Evolutionary conservation across 2,797 vertebrate genomes (phyloP), one percentile per base, ranked within the genome.

Genomic region (Lithobates pipiens): DNA sequence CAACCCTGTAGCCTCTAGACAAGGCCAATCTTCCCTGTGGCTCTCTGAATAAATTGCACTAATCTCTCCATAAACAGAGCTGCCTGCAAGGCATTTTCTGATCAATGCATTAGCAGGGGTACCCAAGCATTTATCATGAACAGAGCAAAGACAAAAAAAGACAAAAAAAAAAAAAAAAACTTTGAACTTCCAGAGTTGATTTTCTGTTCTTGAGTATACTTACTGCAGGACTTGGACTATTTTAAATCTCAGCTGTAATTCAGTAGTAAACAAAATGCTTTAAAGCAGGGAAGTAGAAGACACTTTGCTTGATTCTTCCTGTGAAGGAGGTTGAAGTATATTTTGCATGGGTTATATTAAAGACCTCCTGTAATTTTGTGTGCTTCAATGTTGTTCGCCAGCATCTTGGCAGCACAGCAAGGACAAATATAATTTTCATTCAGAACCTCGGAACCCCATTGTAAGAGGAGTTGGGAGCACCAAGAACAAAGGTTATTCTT

Each of bases 11-110:
- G 54, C 54, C 54, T 61, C 54, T 61, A 61, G 54, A 61, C 54
- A 61, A 61, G 54, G 54, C 54, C 54, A 61, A 61, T 61, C 54
- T 61, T 61, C 54, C 54, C 54, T 61, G 54, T 61, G 54, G 54
- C 54, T 61, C 54, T n/a, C 18, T 61, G 54, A 61, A 61, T 61
- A 61, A 61, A 61, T 61, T 61, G 54, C 54, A 61, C 54, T 61
- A 61, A 61, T 61, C 54, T 61, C 54, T 61, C 54, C 54, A 61
- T 61, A 61, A 61, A 61, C 54, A 61, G 54, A 61, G 54, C 54
- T 61, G 54, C 54, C 54, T 61, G 54, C 54, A 9, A 61, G 54
- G 54, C 54, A 61, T 61, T 61, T 61, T 23, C 21, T 61, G 54
- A 61, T 61, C 54, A 61, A 61, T 61, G 54, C 54, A 61, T 61